Conservation (phyloP, 2,797 vertebrate species). For the Manis javanica region DNA sequence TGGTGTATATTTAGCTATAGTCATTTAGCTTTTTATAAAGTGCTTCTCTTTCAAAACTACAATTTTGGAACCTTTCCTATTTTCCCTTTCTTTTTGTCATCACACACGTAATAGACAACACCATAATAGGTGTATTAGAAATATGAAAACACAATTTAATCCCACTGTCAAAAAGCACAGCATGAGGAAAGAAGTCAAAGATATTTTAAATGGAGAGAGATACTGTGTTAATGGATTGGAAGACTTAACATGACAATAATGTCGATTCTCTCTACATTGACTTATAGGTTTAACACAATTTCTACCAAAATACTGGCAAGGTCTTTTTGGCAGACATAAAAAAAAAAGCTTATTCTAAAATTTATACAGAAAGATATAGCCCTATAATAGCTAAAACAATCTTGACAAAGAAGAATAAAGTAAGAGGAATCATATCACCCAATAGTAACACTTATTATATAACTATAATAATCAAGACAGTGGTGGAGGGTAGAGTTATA, state of each 20-base stretch:
- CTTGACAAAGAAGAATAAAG: not conserved
- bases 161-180: not conserved
- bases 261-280: not conserved
- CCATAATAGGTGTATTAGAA: not conserved
- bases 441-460: not conserved
- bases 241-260: not conserved
- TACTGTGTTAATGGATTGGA: not conserved
- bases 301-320: not conserved
- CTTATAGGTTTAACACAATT: not conserved
- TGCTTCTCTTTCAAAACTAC: not conserved
- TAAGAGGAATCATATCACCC: not conserved
- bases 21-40: slow-evolving; percentile 7
- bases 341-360: not conserved
- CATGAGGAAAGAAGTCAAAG: not conserved
- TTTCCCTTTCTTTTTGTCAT: not conserved
- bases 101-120: not conserved
- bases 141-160: slow-evolving; percentile 35
- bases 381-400: not conserved
- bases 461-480: not conserved
- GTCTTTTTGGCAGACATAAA: not conserved
- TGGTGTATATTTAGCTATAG: not conserved
- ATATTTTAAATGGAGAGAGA: not conserved
- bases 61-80: not conserved
- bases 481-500: not conserved
- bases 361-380: not conserved